Evolutionary conservation across 1,140 invertebrate genomes (phyloP).

Genomic region (Drosophila persimilis): DNA sequence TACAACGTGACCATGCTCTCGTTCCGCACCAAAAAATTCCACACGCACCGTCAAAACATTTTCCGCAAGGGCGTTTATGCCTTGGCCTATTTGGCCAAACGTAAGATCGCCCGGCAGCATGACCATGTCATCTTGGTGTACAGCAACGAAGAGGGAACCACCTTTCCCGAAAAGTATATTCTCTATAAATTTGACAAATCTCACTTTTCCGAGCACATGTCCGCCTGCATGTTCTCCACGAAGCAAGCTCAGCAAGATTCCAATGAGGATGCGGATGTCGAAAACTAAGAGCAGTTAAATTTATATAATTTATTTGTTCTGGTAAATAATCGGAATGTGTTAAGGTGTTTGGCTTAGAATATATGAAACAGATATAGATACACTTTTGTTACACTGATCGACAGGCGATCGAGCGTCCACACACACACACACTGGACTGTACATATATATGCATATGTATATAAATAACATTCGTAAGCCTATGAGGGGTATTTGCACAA

Average conservation of each 20-base stretch:
- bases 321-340: slow-evolving; percentile 45
- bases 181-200: slow-evolving; percentile 53
- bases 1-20: slow-evolving; percentile 71
- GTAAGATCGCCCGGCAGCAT: slow-evolving; percentile 34
- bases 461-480: slow-evolving; percentile 13
- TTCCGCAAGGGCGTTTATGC: slow-evolving; percentile 55
- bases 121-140: slow-evolving; percentile 65
- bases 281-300: neutral
- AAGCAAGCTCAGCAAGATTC: neutral
- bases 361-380: slow-evolving; percentile 44
- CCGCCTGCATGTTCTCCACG: slow-evolving; percentile 29
- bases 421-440: no score
- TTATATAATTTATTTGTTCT: slow-evolving; percentile 45
- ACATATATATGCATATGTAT: slow-evolving; percentile 13
- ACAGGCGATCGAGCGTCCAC: no score
- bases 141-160: slow-evolving; percentile 31
- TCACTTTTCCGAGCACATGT: slow-evolving; percentile 53
- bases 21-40: slow-evolving; percentile 21
- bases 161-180: slow-evolving; percentile 71
- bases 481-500: slow-evolving; percentile 22
- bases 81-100: slow-evolving; percentile 52
- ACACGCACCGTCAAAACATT: slow-evolving; percentile 29
- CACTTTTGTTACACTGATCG: slow-evolving; percentile 23
- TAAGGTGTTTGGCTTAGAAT: slow-evolving; percentile 30
- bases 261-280: neutral